These are phyloP conservation scores for Sipha flava DNA, from an alignment of 1,140 invertebrate species.

Conservation along the genomic window DNA sequence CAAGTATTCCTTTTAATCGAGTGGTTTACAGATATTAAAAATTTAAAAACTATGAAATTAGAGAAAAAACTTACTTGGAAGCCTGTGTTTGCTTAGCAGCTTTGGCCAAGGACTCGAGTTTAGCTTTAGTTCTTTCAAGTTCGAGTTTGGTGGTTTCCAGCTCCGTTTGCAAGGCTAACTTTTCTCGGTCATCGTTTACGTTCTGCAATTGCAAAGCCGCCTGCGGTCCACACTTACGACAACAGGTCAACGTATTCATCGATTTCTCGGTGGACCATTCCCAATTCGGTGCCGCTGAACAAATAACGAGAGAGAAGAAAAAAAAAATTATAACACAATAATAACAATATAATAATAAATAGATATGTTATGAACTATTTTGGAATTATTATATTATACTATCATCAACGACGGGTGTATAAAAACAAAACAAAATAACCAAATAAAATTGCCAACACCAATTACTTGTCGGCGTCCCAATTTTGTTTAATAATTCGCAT, in stretches of 20 bases:
- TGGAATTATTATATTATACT: neutral
- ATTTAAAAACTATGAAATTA: too few relatives aligned
- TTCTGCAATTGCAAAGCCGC: slow-evolving; percentile 36
- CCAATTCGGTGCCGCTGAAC: slow-evolving; percentile 32
- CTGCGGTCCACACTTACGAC: slow-evolving; percentile 39
- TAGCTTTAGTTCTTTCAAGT: slow-evolving; percentile 46
- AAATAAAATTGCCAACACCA: too few relatives aligned
- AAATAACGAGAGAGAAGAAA: neutral
- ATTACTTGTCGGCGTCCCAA: neutral
- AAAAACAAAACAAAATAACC: neutral
- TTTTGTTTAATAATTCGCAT: neutral
- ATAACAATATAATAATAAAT: neutral
- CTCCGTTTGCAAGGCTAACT: slow-evolving; percentile 44
- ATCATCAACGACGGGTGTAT: neutral
- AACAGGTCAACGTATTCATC: slow-evolving; percentile 35
- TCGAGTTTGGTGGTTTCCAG: slow-evolving; percentile 47
- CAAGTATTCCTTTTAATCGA: too few relatives aligned
- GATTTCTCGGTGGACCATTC: slow-evolving; percentile 36
- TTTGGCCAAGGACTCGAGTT: slow-evolving; percentile 44
- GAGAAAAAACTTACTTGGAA: slow-evolving; percentile 25
- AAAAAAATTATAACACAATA: neutral
- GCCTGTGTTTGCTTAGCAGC: slow-evolving; percentile 6
- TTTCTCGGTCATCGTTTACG: slow-evolving; percentile 36
- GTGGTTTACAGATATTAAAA: too few relatives aligned
- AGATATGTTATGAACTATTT: neutral